Conservation (phyloP, 2,797 vertebrate species). For the Labroides dimidiatus region DNA sequence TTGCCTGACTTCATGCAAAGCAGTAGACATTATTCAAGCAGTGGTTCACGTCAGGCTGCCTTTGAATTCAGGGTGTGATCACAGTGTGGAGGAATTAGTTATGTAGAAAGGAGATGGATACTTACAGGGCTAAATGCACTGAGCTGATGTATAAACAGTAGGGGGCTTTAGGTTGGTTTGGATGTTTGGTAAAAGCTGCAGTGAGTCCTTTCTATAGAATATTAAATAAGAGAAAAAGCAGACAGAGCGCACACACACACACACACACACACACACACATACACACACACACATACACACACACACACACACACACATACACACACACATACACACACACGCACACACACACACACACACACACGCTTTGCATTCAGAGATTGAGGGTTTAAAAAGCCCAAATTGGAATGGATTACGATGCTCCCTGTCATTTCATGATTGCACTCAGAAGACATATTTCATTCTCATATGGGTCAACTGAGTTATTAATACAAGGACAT, state of each 20-base stretch:
- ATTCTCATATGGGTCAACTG: constrained; percentile 35
- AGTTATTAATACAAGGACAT: constrained; percentile 48
- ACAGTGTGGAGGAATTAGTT: constrained; percentile 26
- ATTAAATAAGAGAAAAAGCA: neutral
- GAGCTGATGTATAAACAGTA: constrained; percentile 41
- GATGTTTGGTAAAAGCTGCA: constrained; percentile 27
- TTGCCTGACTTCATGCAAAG: constrained; percentile 43
- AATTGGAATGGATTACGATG: constrained; percentile 47
- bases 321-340: constrained; percentile 7
- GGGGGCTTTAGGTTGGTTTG: constrained; percentile 1
- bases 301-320: constrained; percentile 9
- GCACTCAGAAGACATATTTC: constrained; percentile 46
- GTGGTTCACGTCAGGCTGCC: constrained; percentile 8
- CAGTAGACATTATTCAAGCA: constrained; percentile 37
- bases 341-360: neutral
- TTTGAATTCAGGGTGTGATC: constrained; percentile 37
- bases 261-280: constrained; percentile 7
- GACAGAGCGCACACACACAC: too few species aligned
- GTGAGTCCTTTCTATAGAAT: constrained; percentile 3
- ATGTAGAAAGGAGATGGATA: constrained; percentile 19
- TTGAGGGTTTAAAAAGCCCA: constrained; percentile 36
- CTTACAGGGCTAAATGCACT: constrained; percentile 7
- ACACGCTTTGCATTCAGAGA: constrained; percentile 18
- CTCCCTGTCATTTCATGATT: constrained; percentile 33
- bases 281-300: constrained; percentile 6